Base-by-base conservation (phyloP, 2,113 vertebrate genomes). In the Addax nasomaculatus region DNA sequence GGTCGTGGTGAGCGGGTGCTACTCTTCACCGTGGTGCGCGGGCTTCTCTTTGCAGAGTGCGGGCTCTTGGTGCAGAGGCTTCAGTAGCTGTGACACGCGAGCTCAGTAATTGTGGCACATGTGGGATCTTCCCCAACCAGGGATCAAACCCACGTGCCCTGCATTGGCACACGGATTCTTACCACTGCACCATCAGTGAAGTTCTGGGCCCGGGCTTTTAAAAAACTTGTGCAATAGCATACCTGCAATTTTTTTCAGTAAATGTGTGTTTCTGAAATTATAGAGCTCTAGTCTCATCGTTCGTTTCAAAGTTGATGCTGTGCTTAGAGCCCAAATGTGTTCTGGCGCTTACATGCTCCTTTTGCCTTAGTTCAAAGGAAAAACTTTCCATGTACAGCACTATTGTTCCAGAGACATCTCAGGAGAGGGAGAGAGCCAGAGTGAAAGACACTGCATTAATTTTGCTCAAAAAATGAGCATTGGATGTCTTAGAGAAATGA, bases 351-450 rank as follows among this genome's bases (percentile, higher is more conserved):
- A 27, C 4, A 5, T 84, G n/a, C 16, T 91, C 17, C 45, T 27
- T 83, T 49, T 79, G 92, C 81, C 55, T 57, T 47, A 86, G 67
- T 97, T 97, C 95, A 97, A 97, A 95, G 62, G 90, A 60, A 86
- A 85, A 91, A 51, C 27, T 60, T 94, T n/a, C 62, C 67, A 67
- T 79, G 85, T 62, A 53, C 21, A 73, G 84, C 23, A 25, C 7
- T 16, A 29, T 89, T 96, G 90, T 96, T 96, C 67, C n/a, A 67
- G n/a, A 96, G 60, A 39, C 17, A 49, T 73, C 60, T 94, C 95
- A 70, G n/a, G 92, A 83, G 70, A 91, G 64, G 47, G 30, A 80
- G 64, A 36, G 51, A 90, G 64, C 57, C 51, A 47, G 97, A 81
- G 60, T 88, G 53, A 60, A 93, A 85, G 36, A 23, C 14, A 15